A percentile compares a stretch with the other conserved stretches of the same genome.
phyloP scores from a whole-genome alignment of 2,888 invertebrate genomes.

The Xylota segnis region DNA sequence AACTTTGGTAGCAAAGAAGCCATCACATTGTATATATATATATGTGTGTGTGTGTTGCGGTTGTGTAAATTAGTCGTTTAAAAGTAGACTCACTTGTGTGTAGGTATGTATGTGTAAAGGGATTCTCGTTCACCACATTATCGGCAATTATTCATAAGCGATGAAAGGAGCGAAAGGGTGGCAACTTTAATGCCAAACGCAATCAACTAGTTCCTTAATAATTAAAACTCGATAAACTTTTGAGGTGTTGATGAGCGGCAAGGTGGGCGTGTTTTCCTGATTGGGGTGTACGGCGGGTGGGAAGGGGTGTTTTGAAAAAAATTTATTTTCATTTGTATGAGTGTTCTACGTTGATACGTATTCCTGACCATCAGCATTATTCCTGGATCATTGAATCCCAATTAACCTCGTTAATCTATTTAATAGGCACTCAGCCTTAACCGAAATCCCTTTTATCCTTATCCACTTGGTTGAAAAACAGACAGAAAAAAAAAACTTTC shows the following conservation, averaged over 20 bases:
- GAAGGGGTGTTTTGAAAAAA: constrained; percentile 4
- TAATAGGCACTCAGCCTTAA: constrained; percentile 70
- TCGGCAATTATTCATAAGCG: constrained; percentile 76
- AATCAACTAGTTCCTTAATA: constrained; percentile 76
- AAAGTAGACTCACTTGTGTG: constrained; percentile 50
- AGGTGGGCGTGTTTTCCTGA: neutral
- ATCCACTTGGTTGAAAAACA: constrained; percentile 65
- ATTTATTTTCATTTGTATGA: constrained; percentile 14
- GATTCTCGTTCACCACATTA: constrained; percentile 73
- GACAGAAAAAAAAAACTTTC: constrained; percentile 46
- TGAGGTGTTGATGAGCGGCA: constrained; percentile 60
- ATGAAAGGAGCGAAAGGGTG: constrained; percentile 72
- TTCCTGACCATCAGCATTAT: constrained; percentile 62
- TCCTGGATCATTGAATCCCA: constrained; percentile 74
- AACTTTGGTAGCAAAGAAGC: constrained; percentile 62
- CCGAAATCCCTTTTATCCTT: constrained; percentile 68
- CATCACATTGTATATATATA: constrained; percentile 10
- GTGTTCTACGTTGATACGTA: too few relatives aligned
- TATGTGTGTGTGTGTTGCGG: constrained; percentile 55
- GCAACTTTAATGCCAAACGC: constrained; percentile 73
- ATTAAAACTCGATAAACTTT: constrained; percentile 73
- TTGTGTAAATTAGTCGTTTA: constrained; percentile 76
- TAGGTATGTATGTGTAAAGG: constrained; percentile 46
- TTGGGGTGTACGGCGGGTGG: neutral
- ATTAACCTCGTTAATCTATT: constrained; percentile 76